phyloP scores from a whole-genome alignment of 2,888 invertebrate genomes.

The Plebejus anna region DNA sequence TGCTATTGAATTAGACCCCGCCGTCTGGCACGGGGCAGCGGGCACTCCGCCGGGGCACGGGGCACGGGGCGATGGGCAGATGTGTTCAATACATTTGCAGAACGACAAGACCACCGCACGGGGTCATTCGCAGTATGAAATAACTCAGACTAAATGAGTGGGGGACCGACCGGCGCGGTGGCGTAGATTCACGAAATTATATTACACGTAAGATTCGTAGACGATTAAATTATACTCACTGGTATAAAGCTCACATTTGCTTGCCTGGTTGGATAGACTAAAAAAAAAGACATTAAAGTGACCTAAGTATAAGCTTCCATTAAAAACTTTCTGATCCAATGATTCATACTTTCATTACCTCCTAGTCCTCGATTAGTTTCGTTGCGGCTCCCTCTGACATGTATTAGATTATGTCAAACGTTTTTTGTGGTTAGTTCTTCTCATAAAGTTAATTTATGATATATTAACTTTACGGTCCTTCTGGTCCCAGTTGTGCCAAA shows the following conservation, averaged over 20 bases:
- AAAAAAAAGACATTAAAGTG: too few relatives aligned
- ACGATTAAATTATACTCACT: background rate
- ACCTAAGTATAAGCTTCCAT: background rate
- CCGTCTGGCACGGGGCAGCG: constrained; percentile 47
- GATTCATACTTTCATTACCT: too few relatives aligned
- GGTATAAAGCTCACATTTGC: background rate
- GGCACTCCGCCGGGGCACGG: constrained; percentile 53
- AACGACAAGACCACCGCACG: constrained; percentile 53
- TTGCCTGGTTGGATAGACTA: background rate
- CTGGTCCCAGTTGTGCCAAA: too few relatives aligned
- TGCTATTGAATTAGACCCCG: constrained; percentile 47
- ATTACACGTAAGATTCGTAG: constrained; percentile 19
- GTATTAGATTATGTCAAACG: too few relatives aligned
- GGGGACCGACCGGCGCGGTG: constrained; percentile 54
- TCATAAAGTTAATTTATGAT: too few relatives aligned
- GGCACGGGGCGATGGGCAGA: constrained; percentile 60
- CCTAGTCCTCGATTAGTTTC: too few relatives aligned
- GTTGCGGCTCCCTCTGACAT: too few relatives aligned
- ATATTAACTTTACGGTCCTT: too few relatives aligned
- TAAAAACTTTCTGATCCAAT: background rate
- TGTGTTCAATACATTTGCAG: constrained; percentile 71
- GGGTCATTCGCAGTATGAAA: constrained; percentile 76
- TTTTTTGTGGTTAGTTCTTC: too few relatives aligned
- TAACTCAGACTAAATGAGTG: constrained; percentile 78
- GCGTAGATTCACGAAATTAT: constrained; percentile 38